Conservation (phyloP, 1,140 invertebrate species). For the Trachymyrmex cornetzi region DNA sequence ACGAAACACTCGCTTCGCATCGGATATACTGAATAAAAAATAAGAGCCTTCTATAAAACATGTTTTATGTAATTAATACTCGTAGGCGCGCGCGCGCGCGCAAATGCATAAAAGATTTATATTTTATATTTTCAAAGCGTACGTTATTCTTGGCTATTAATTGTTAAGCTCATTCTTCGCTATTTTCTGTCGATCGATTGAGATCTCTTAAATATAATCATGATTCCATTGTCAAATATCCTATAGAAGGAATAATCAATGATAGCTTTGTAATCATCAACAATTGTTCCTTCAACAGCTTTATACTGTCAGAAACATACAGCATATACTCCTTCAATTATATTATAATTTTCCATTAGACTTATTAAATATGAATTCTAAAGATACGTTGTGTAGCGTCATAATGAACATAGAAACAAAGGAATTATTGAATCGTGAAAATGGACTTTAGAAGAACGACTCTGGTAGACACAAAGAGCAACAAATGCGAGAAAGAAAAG, state of each 20-base stretch:
- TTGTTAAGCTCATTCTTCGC: neutral
- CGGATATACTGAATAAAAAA: conserved; percentile 24
- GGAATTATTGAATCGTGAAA: conserved; percentile 10
- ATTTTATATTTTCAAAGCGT: neutral
- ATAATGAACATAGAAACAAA: neutral
- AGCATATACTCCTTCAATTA: neutral
- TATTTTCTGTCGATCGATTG: conserved; percentile 11
- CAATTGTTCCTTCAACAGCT: too few relatives aligned
- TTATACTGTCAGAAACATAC: too few relatives aligned
- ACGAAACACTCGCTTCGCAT: conserved; percentile 20
- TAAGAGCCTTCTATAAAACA: neutral
- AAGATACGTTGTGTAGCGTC: neutral
- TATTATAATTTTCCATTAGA: neutral
- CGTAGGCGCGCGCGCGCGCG: too few relatives aligned
- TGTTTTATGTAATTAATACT: conserved; percentile 8
- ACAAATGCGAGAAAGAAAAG: neutral
- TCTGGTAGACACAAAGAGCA: conserved; percentile 28
- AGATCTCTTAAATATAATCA: neutral
- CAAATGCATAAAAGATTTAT: neutral
- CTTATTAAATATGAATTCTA: neutral
- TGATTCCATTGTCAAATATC: conserved; percentile 1
- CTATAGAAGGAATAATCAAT: neutral
- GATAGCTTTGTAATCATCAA: neutral
- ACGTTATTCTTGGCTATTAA: neutral
- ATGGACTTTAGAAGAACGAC: conserved; percentile 9